Percentiles rank a stretch among this genome's conserved stretches.
These are phyloP conservation scores for Boleophthalmus pectinirostris DNA, from an alignment of 2,113 vertebrate genomes.

Conservation along the genomic window DNA sequence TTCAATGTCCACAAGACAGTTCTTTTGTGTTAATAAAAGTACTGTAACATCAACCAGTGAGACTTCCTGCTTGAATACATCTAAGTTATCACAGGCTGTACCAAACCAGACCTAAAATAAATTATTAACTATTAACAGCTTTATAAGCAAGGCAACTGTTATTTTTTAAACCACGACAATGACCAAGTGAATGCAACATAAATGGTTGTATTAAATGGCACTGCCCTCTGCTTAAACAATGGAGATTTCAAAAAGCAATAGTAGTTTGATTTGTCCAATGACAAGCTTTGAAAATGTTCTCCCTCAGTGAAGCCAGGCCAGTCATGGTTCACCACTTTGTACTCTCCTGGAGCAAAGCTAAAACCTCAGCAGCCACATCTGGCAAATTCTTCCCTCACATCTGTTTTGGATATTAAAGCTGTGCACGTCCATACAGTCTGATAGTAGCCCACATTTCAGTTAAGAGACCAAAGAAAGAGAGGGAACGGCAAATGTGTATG, in stretches of 20 bases:
- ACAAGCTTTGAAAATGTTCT: constrained; percentile 51
- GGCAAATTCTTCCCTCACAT: constrained; percentile 59
- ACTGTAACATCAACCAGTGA: background rate
- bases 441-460: constrained; percentile 26
- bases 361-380: constrained; percentile 62
- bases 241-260: background rate
- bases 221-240: background rate
- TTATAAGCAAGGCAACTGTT: background rate
- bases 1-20: background rate
- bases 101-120: constrained; percentile 5
- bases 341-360: constrained; percentile 53
- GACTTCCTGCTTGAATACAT: background rate
- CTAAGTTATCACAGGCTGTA: background rate
- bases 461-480: background rate
- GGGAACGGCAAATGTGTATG: background rate
- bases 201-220: constrained; percentile 11
- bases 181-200: background rate
- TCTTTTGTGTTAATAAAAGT: background rate
- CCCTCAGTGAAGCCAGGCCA: constrained; percentile 53
- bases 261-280: constrained; percentile 60
- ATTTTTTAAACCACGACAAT: background rate
- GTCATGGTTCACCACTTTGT: constrained; percentile 60
- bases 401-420: constrained; percentile 65
- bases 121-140: constrained; percentile 12
- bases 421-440: constrained; percentile 40